These are phyloP conservation scores for Chaetodon trifasciatus DNA, from an alignment of 2,797 vertebrate species.

Conservation along the genomic window DNA sequence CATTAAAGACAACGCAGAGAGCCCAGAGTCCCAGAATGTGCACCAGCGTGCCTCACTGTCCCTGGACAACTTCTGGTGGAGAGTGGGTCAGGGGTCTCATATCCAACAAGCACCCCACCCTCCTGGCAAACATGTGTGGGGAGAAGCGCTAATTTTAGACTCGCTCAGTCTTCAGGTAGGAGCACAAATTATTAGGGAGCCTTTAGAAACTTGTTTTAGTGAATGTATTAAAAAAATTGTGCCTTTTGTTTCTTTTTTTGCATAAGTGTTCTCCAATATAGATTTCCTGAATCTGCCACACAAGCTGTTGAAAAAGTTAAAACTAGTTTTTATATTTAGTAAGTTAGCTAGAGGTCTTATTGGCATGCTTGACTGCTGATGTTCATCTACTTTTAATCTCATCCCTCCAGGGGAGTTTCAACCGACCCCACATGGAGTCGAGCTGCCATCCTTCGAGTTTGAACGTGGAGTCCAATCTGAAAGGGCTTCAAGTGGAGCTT, in stretches of 20 bases:
- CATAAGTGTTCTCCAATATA: background rate
- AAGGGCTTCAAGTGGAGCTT: slow-evolving; percentile 93
- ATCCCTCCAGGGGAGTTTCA: slow-evolving; percentile 90
- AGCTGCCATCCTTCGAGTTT: slow-evolving; percentile 86
- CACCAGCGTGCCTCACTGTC: slow-evolving; percentile 90
- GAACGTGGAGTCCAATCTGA: slow-evolving; percentile 91
- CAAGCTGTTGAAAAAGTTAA: background rate
- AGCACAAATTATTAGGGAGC: background rate
- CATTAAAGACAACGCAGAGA: slow-evolving; percentile 84
- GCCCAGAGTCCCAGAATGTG: slow-evolving; percentile 86
- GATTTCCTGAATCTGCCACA: background rate
- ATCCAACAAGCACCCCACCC: slow-evolving; percentile 97
- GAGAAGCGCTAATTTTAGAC: slow-evolving; percentile 95
- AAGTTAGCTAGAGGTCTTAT: background rate
- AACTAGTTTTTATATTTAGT: background rate
- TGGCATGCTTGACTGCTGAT: background rate
- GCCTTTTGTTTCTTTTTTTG: background rate
- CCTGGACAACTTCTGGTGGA: slow-evolving; percentile 97
- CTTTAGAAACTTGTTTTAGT: background rate
- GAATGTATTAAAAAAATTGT: background rate
- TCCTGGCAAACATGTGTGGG: slow-evolving; percentile 97
- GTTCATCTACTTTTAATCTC: background rate
- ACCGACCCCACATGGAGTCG: slow-evolving; percentile 84
- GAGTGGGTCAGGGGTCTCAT: slow-evolving; percentile 97
- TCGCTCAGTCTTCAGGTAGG: slow-evolving; percentile 92